Conservation (phyloP, 2,888 invertebrate genomes). For the Piscicola geometra region DNA sequence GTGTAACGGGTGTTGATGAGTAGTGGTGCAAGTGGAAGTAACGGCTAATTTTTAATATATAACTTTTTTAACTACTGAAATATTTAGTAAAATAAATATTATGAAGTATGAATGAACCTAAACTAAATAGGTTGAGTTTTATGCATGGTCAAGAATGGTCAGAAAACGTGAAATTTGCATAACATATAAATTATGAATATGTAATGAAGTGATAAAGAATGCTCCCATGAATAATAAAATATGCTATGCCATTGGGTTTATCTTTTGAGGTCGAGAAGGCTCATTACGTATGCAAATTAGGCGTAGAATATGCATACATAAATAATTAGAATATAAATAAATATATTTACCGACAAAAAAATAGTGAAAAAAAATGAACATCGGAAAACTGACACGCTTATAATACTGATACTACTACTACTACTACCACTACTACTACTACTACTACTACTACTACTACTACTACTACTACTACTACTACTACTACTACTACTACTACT, state of each 20-base stretch:
- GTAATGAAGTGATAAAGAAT: neutral
- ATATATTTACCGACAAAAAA: neutral
- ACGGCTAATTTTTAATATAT: too few relatives aligned
- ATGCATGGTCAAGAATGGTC: neutral
- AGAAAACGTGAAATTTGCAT: too few relatives aligned
- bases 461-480: too few relatives aligned
- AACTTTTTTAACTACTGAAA: too few relatives aligned
- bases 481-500: too few relatives aligned
- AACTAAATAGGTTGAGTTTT: neutral
- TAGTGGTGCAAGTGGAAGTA: too few relatives aligned
- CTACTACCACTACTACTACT: too few relatives aligned
- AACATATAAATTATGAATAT: neutral
- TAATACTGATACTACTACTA: too few relatives aligned
- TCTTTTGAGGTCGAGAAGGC: neutral
- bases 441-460: too few relatives aligned
- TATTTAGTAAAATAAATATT: too few relatives aligned
- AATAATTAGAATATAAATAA: neutral
- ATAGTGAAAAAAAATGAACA: neutral
- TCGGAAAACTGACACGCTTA: neutral
- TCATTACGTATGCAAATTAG: constrained; percentile 9
- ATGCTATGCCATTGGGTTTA: constrained; percentile 9
- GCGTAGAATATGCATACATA: neutral
- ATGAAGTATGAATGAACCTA: too few relatives aligned
- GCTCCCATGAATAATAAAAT: neutral
- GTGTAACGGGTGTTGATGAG: too few relatives aligned